Percentiles rank a stretch among this genome's conserved stretches.
phyloP scores from a whole-genome alignment of 2,888 invertebrate genomes.

The Noctua janthe region DNA sequence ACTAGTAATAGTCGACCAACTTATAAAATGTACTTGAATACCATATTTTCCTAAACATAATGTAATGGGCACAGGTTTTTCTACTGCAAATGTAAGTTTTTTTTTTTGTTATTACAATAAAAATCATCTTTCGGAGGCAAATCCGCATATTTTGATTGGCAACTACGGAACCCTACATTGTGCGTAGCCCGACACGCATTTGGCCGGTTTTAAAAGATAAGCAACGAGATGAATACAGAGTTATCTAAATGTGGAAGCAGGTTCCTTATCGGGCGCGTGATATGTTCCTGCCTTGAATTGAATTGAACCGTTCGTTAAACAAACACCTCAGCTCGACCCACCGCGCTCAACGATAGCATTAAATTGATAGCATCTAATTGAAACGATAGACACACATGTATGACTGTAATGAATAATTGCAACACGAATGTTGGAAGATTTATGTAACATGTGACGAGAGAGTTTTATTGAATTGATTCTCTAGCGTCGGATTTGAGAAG shows the following conservation, averaged over 20 bases:
- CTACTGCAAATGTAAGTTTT: no score
- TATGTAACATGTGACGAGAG: neutral
- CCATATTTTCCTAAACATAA: no score
- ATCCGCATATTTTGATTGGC: no score
- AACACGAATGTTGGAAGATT: conserved; percentile 23
- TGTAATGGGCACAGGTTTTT: no score
- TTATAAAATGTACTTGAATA: no score
- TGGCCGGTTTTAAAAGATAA: conserved; percentile 14
- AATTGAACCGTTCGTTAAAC: conserved; percentile 35
- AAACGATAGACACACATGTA: conserved; percentile 55
- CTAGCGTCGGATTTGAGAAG: neutral
- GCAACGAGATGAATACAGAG: conserved; percentile 53
- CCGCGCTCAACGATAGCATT: conserved; percentile 46
- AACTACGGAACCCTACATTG: no score
- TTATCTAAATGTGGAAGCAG: conserved; percentile 66
- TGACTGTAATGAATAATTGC: conserved; percentile 12
- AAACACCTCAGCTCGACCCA: conserved; percentile 46
- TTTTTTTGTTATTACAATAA: no score
- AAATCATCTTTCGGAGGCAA: no score
- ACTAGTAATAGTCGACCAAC: no score
- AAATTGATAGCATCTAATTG: conserved; percentile 56
- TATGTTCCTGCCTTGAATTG: conserved; percentile 33
- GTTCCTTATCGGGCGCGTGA: conserved; percentile 71
- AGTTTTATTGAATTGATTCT: neutral
- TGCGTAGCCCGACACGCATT: no score